Base-by-base conservation (phyloP, 2,113 vertebrate species). In the Calonectris borealis region DNA sequence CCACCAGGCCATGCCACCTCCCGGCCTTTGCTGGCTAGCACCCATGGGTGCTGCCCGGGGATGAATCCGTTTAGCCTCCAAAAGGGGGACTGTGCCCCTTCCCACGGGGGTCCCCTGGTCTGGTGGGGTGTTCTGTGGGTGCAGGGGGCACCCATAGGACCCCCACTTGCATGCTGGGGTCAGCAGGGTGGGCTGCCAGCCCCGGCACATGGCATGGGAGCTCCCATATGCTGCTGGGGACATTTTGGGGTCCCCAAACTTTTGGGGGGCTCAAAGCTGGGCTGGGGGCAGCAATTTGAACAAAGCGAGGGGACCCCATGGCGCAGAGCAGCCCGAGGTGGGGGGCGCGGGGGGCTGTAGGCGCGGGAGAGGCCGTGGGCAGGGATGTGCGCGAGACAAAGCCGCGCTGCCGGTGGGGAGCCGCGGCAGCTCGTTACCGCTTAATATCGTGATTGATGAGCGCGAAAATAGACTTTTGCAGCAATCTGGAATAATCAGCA, bases 311-410 rank as follows among this genome's bases (percentile, higher is more conserved):
- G 54, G 36, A 49, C 57, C 57, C 44, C 34, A 13, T 4, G 14
- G 34, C 2, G 2, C 8, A 1, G 44, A 48, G 44, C 42, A 42
- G 51, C 54, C 26, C 15, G 3, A 22, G 12, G n/a, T 1, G 16
- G 48, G 48, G 76, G 76, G 16, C 7, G 2, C 4, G 2, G 73
- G 73, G n/a, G 84, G 95, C 77, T 87, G 83, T 66, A 64, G 83
- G 44, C 21, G 42, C 42, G 42, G 42, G 42, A 42, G 42, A 42
- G 42, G 42, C 42, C 42, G 42, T 42, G 42, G 42, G 42, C 42
- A 42, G 42, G 42, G 42, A 42, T 42, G 42, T 12, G 42, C 42
- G 42, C 42, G 42, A 42, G 42, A 42, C 42, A 42, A 42, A 42
- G 42, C 42, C 42, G 42, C 42, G 42, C 42, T 42, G 42, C 11